Evolutionary conservation across 1,140 invertebrate genomes (phyloP).

Genomic region (Camponotus floridanus): DNA sequence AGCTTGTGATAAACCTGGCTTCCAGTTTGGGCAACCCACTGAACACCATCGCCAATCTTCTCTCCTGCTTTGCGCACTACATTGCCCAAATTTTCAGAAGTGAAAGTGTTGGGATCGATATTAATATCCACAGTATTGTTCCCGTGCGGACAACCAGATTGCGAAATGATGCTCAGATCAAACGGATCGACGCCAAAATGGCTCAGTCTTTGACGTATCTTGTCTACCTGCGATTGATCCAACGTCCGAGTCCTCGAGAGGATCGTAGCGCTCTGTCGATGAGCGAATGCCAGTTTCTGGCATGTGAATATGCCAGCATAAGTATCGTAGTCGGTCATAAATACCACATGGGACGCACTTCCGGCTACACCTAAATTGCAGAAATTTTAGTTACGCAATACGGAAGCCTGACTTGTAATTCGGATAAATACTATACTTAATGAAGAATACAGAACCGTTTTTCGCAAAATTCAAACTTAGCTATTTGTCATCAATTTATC

Average conservation of each 20-base stretch:
- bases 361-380: conserved; percentile 89
- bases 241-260: conserved; percentile 90
- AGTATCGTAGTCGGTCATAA: conserved; percentile 91
- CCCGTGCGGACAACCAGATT: conserved; percentile 88
- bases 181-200: conserved; percentile 90
- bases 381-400: conserved; percentile 38
- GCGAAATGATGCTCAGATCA: conserved; percentile 91
- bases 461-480: background rate
- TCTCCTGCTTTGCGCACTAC: conserved; percentile 91
- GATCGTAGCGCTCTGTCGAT: conserved; percentile 92
- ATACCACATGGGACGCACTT: conserved; percentile 90
- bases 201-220: conserved; percentile 88
- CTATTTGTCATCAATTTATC: background rate
- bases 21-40: conserved; percentile 86
- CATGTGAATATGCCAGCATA: conserved; percentile 93
- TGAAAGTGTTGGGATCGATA: conserved; percentile 92
- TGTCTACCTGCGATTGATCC: conserved; percentile 89
- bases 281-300: conserved; percentile 91
- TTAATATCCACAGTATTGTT: conserved; percentile 90
- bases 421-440: background rate
- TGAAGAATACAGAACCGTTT: background rate
- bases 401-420: conserved; percentile 7
- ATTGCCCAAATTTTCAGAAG: conserved; percentile 89
- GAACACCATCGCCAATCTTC: conserved; percentile 89
- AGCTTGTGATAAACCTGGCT: conserved; percentile 87